phyloP scores from a whole-genome alignment of 2,797 vertebrate species.

The Uromys caudimaculatus region DNA sequence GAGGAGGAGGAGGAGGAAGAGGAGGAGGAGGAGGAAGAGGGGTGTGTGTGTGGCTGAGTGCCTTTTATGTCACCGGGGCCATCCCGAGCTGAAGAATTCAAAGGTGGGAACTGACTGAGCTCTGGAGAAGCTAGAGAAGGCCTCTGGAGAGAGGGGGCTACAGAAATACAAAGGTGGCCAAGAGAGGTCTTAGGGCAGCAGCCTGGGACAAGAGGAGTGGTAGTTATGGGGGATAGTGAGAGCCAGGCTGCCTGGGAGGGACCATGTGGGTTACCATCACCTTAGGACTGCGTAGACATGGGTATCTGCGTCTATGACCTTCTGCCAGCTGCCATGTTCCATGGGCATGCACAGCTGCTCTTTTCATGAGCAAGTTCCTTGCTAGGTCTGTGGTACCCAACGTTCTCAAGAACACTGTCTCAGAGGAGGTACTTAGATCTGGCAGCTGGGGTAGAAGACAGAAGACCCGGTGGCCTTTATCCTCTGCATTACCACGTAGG shows the following conservation, averaged over 20 bases:
- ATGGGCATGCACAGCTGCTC: not conserved
- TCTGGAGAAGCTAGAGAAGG: not conserved
- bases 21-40: not conserved
- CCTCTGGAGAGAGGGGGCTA: not conserved
- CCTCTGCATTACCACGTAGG: not conserved
- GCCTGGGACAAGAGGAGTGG: not conserved
- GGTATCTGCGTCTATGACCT: not conserved
- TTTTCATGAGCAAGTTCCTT: not conserved
- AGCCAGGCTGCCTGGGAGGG: not conserved
- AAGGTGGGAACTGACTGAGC: not conserved
- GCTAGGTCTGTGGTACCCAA: not conserved
- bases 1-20: no score
- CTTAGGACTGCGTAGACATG: not conserved
- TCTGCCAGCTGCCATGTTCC: not conserved
- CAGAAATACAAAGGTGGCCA: not conserved
- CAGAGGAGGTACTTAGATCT: not conserved
- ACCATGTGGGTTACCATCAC: not conserved
- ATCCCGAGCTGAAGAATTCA: not conserved
- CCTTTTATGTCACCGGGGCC: not conserved
- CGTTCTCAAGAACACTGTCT: not conserved
- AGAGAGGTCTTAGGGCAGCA: not conserved
- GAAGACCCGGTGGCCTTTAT: not conserved
- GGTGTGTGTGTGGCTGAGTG: constrained; percentile 17
- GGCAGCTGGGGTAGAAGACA: not conserved
- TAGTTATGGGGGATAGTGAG: fast-evolving